Evolutionary conservation across 2,113 vertebrate species (phyloP), one percentile per base, ranked within the genome.

Genomic region (Austrofundulus limnaeus): DNA sequence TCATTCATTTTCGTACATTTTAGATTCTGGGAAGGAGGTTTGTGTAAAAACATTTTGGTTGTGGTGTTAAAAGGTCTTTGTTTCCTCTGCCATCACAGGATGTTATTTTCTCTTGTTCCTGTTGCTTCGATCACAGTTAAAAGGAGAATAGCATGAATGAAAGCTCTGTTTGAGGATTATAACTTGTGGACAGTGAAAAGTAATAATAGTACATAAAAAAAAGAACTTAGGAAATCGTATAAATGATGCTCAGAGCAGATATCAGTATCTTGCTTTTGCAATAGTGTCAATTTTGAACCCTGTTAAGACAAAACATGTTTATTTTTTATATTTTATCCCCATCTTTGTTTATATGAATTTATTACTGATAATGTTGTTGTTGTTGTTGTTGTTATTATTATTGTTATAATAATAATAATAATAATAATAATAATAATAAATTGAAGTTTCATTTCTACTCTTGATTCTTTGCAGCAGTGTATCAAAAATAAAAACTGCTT

Each of bases 11-110:
- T 54, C 42, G 50, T 53, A 48, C 34, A 11, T 68, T 79, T 28
- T 43, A 54, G 67, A 48, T 71, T 78, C 38, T 51, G 63, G 43
- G 45, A 80, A 60, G 66, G 53, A 63, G 53, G 31, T 69, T 60
- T 64, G 53, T 69, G 56, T 2, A 39, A 71, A 70, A 82, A 50
- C 2, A 31, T 55, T 74, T 78, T 66, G 66, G 61, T 70, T 61
- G 39, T 23, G 14, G 57, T 80, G 67, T 82, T 80, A 55, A 81
- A 86, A 81, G 66, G 66, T 60, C 66, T 73, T 34, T 10, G 28
- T 37, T 68, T 61, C 78, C 59, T 59, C 14, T 66, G 66, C 65
- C 51, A 20, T 75, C 63, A 50, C 55, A 70, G 34, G 56, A 50
- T 81, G 71, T 71, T 45, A 70, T 74, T 70, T 78, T 28, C 25